Percentiles rank a stretch among this genome's conserved stretches.
These are phyloP conservation scores for Rhopalosiphum maidis DNA, from an alignment of 1,140 invertebrate genomes.

Conservation along the genomic window DNA sequence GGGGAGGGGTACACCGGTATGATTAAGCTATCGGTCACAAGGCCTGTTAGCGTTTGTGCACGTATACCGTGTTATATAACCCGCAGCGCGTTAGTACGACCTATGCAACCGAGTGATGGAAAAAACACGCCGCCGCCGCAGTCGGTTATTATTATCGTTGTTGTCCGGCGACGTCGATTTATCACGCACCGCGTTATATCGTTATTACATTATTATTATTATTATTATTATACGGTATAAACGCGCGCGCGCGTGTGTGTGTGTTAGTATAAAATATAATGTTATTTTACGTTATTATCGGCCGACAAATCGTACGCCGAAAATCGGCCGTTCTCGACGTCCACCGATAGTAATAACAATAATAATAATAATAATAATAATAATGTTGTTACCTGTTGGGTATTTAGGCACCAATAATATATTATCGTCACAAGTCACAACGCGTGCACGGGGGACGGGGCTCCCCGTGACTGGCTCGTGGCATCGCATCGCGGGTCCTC, in stretches of 20 bases:
- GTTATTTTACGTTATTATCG: background rate
- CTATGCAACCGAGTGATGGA: background rate
- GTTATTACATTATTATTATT: background rate
- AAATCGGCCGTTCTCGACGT: background rate
- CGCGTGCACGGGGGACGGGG: too few species aligned
- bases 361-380: background rate
- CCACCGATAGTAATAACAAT: background rate
- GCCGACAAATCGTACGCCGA: background rate
- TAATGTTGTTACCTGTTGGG: background rate
- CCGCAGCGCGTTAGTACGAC: background rate
- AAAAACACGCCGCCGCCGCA: background rate
- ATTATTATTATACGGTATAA: background rate
- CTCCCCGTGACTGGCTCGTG: too few species aligned
- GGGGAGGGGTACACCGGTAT: background rate
- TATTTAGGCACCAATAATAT: background rate
- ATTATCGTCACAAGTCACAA: background rate
- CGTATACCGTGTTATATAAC: conserved; percentile 11
- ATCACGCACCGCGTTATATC: background rate
- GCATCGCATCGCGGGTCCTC: background rate
- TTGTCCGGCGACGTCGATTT: background rate
- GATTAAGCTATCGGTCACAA: conserved; percentile 48
- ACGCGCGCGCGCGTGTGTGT: too few species aligned
- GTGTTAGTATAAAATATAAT: background rate
- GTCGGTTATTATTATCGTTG: background rate
- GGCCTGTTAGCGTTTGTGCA: conserved; percentile 27